Percentiles rank a stretch among this genome's conserved stretches.
phyloP scores from a whole-genome alignment of 1,140 invertebrate genomes.

The Cherax destructor region DNA sequence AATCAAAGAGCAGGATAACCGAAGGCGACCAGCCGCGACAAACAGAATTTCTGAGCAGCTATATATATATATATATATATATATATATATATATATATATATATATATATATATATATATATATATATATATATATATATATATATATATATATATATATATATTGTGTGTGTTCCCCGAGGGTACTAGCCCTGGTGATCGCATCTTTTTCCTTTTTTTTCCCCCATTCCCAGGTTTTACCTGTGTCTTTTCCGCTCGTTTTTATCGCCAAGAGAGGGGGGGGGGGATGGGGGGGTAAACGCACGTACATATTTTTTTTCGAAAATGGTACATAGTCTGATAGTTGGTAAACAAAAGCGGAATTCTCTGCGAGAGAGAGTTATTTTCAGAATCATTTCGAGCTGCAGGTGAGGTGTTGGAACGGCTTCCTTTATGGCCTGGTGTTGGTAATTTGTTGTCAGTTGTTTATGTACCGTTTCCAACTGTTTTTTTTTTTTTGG shows the following conservation, averaged over 20 bases:
- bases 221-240: neutral
- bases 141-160: slow-evolving; percentile 27
- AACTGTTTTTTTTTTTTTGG: slow-evolving; percentile 7
- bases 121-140: slow-evolving; percentile 32
- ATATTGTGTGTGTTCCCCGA: neutral
- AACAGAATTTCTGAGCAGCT: slow-evolving; percentile 67
- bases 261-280: neutral
- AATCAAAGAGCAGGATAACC: slow-evolving; percentile 65
- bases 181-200: neutral
- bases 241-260: neutral
- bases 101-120: slow-evolving; percentile 30
- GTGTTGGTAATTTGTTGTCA: slow-evolving; percentile 16
- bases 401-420: slow-evolving; percentile 23
- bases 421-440: slow-evolving; percentile 12
- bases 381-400: slow-evolving; percentile 29
- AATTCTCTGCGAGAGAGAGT: neutral
- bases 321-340: neutral
- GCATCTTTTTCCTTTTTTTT: neutral
- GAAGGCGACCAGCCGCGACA: slow-evolving; percentile 57
- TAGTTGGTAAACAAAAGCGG: slow-evolving; percentile 23
- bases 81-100: neutral
- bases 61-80: slow-evolving; percentile 24
- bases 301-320: neutral
- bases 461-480: slow-evolving; percentile 6
- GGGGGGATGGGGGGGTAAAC: neutral